Conservation (phyloP, 2,888 invertebrate genomes). For the Leucania comma region DNA sequence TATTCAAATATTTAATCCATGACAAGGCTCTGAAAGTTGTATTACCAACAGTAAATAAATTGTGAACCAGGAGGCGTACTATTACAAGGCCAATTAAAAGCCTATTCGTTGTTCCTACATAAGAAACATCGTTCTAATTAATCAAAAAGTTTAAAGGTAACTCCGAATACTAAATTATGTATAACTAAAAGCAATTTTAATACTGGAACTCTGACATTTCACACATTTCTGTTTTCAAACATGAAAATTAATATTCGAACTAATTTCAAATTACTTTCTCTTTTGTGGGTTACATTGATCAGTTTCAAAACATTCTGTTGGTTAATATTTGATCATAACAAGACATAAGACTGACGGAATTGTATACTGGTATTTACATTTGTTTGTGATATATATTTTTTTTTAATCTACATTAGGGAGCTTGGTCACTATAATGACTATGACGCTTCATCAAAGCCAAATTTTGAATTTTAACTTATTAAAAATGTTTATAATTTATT, state of each 20-base stretch:
- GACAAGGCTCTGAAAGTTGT: not conserved
- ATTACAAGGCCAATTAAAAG: not conserved
- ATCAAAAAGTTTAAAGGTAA: conserved; percentile 7
- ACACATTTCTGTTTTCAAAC: conserved; percentile 25
- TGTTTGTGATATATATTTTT: no score
- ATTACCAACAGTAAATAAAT: not conserved
- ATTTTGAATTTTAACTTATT: no score
- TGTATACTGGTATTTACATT: no score
- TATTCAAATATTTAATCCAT: not conserved
- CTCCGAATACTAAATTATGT: conserved; percentile 24
- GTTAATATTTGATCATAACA: conserved; percentile 21
- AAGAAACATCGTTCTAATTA: not conserved
- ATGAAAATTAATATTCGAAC: conserved; percentile 45
- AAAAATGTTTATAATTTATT: no score
- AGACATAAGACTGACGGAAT: not conserved
- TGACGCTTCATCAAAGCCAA: no score
- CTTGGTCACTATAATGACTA: no score
- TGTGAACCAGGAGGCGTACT: not conserved
- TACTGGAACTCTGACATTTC: conserved; percentile 9
- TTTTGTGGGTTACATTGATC: conserved; percentile 26
- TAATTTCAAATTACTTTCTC: conserved; percentile 38
- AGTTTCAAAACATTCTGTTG: conserved; percentile 29
- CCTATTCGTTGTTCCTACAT: not conserved
- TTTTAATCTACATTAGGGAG: no score
- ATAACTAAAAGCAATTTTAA: conserved; percentile 29